Evolutionary conservation across 2,113 vertebrate species (phyloP), one percentile per base, ranked within the genome.

Genomic region (Chaenocephalus aceratus): DNA sequence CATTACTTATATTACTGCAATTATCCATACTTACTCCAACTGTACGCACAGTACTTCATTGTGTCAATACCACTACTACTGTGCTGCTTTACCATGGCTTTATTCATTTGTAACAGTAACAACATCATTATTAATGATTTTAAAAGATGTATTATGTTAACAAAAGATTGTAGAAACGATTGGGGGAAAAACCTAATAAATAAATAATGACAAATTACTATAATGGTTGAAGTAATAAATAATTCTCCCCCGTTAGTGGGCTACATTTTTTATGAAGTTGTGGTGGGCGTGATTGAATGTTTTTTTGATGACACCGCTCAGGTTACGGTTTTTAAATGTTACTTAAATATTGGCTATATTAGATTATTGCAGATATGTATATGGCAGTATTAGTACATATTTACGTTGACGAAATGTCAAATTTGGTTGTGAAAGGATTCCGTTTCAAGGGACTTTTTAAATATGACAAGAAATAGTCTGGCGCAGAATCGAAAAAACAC

Each of bases 181-280:
- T 65, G 45, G 64, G 13, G 2, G 8, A 41, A 46, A 46, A 46
- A 23, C 0, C 23, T 41, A 2, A 65, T 83, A 2, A 77, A 80
- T 77, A 80, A 80, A 52, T 5, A 1, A 84, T 16, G 23, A 54
- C 77, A n/a, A 80, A 65, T 82, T 26, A 64, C 65, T 85, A 12
- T 71, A 62, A 83, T 67, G 49, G 56, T 14, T 23, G 13, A 13
- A 23, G 44, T 63, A 5, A 68, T 78, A 71, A 78, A 81, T 84
- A 71, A 84, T 81, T 81, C 69, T 70, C 11, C 34, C 26, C 8
- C 45, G 44, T 75, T 66, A 66, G 45, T 45, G 44, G 11, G 13
- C 9, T 85, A 44, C 79, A 82, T 89, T 65, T 83, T 74, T 74
- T 18, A 86, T 84, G 67, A 77, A 1, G 64, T 7, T 2, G 45